A percentile compares a stretch with the other conserved stretches of the same genome.
phyloP scores from a whole-genome alignment of 2,113 vertebrate genomes.

The Cebus imitator region DNA sequence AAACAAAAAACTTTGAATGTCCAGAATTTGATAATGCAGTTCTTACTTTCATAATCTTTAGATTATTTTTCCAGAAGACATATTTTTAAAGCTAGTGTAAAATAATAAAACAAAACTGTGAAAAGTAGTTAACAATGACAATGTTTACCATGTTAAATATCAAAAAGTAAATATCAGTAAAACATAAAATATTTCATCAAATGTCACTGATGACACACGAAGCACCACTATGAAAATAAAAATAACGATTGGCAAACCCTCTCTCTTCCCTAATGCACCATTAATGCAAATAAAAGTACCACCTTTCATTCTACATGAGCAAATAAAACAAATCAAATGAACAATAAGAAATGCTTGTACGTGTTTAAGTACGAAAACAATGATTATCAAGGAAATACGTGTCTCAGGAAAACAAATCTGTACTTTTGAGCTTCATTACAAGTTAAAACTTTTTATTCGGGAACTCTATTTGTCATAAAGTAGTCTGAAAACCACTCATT shows the following conservation, averaged over 20 bases:
- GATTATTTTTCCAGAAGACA: not conserved
- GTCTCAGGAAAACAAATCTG: not conserved
- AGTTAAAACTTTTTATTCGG: not conserved
- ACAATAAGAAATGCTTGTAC: not conserved
- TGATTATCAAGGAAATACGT: not conserved
- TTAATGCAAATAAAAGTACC: constrained; percentile 6
- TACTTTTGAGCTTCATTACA: constrained; percentile 30
- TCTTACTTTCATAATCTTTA: not conserved
- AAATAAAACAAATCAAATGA: constrained; percentile 17
- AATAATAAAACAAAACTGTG: not conserved
- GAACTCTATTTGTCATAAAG: not conserved
- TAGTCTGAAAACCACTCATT: constrained; percentile 50
- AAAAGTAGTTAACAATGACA: not conserved
- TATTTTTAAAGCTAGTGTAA: not conserved
- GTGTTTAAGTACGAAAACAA: not conserved
- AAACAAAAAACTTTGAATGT: not conserved
- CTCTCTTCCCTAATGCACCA: not conserved
- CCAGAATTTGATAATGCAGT: not conserved
- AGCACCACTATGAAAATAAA: not conserved
- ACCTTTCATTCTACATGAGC: not conserved
- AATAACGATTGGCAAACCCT: not conserved
- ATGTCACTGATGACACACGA: not conserved
- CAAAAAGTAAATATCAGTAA: constrained; percentile 19
- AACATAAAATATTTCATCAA: not conserved
- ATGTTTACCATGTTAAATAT: not conserved